Evolutionary conservation across 1,140 invertebrate species (phyloP).

Genomic region (Drosophila mojavensis): DNA sequence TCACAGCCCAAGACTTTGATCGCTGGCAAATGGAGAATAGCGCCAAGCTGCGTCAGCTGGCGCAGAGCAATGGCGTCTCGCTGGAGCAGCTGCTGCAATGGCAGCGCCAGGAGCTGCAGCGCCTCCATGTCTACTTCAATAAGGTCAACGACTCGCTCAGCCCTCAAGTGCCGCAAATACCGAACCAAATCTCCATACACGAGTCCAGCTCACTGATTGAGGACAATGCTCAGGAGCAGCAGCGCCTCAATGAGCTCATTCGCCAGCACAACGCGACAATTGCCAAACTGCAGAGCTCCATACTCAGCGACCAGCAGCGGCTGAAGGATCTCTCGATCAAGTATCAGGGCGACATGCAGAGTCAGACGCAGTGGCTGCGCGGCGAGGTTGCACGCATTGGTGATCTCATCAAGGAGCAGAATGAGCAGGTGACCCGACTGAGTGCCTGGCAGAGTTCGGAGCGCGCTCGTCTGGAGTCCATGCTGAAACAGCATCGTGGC

Average conservation of each 20-base stretch:
- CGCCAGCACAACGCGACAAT: constrained; percentile 75
- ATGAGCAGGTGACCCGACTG: constrained; percentile 68
- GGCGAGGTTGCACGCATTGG: constrained; percentile 69
- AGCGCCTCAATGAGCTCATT: constrained; percentile 69
- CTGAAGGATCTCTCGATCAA: constrained; percentile 68
- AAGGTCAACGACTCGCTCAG: constrained; percentile 66
- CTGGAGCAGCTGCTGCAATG: constrained; percentile 65
- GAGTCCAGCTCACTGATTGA: constrained; percentile 42
- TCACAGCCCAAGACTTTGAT: constrained; percentile 63
- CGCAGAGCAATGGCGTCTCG: constrained; percentile 55
- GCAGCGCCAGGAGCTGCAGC: constrained; percentile 70
- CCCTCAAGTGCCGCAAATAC: constrained; percentile 30
- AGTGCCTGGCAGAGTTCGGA: constrained; percentile 78
- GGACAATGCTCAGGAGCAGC: constrained; percentile 64
- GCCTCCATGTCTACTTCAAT: constrained; percentile 63
- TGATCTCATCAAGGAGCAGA: constrained; percentile 71
- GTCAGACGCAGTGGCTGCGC: constrained; percentile 77
- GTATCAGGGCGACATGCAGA: constrained; percentile 78
- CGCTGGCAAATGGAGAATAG: constrained; percentile 76
- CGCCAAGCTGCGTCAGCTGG: constrained; percentile 53
- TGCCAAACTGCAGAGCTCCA: constrained; percentile 67
- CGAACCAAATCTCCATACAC: constrained; percentile 9
- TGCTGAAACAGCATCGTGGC: constrained; percentile 70
- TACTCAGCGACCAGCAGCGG: constrained; percentile 69
- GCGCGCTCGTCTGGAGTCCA: constrained; percentile 65